Evolutionary conservation across 1,140 invertebrate genomes (phyloP).

Genomic region (Frieseomelitta varia): DNA sequence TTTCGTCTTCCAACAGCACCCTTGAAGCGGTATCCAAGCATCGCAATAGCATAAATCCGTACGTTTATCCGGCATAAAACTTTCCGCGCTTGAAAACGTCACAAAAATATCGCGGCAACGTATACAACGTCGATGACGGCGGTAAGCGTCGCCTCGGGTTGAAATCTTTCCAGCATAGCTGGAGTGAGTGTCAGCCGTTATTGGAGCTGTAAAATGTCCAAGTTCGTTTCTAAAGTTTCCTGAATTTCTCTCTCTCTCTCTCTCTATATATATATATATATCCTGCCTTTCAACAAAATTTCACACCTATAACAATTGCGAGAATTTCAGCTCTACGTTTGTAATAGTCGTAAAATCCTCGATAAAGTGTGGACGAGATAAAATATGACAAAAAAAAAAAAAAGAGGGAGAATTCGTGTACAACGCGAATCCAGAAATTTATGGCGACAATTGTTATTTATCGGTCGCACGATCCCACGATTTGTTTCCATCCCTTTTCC

Average conservation of each 20-base stretch:
- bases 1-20: not conserved
- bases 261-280: too few species aligned
- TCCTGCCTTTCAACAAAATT: constrained; percentile 12
- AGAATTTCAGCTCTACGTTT: constrained; percentile 28
- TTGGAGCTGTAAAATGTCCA: constrained; percentile 58
- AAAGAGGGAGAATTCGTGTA: not conserved
- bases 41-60: constrained; percentile 12
- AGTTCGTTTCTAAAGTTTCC: constrained; percentile 47
- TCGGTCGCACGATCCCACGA: not conserved
- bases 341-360: constrained; percentile 41
- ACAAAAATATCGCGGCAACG: constrained; percentile 46
- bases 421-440: not conserved
- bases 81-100: constrained; percentile 41
- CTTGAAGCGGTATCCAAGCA: not conserved
- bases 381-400: not conserved
- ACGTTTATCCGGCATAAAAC: constrained; percentile 8
- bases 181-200: constrained; percentile 50
- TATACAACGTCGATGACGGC: constrained; percentile 45
- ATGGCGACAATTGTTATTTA: constrained; percentile 39
- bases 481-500: not conserved
- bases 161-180: constrained; percentile 42
- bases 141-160: constrained; percentile 38
- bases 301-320: constrained; percentile 27
- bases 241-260: constrained; percentile 1
- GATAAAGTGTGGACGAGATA: not conserved